Evolutionary conservation across 2,888 invertebrate genomes (phyloP).

Genomic region (Dicycla oo): DNA sequence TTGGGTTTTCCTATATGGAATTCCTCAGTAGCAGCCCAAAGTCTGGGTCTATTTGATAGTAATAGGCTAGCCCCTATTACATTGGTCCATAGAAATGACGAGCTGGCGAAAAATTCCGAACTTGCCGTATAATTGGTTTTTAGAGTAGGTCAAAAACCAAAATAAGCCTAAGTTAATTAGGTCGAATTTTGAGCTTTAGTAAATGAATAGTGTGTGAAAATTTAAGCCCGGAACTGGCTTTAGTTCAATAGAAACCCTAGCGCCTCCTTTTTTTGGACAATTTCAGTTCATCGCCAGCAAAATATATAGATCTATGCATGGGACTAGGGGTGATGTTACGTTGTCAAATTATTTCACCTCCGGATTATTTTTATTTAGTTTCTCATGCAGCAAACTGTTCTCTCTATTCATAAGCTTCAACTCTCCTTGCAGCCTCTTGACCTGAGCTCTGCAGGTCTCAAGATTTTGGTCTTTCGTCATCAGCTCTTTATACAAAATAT

Average conservation of each 20-base stretch:
- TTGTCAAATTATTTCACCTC: conserved; percentile 71
- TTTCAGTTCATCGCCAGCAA: no score
- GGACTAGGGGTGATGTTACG: not conserved
- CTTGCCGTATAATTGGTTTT: no score
- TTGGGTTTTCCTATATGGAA: not conserved
- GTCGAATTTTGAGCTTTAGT: no score
- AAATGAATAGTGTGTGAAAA: no score
- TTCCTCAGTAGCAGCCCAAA: not conserved
- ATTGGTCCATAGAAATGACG: not conserved
- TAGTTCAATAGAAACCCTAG: no score
- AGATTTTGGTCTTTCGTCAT: conserved; percentile 91
- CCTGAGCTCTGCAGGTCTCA: conserved; percentile 91
- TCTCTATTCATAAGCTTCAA: conserved; percentile 91
- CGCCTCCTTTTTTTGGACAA: no score
- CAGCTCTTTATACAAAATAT: conserved; percentile 91
- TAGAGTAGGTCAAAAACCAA: no score
- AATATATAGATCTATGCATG: no score
- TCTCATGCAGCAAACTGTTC: conserved; percentile 90
- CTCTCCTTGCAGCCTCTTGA: conserved; percentile 91
- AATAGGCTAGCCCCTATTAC: not conserved
- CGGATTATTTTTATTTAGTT: conserved; percentile 83
- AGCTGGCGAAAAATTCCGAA: no score
- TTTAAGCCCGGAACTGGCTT: no score
- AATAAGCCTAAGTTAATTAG: no score
- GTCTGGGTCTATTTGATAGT: not conserved